Base-by-base conservation (phyloP, 2,888 invertebrate species). In the Lepidochrysops patricia region DNA sequence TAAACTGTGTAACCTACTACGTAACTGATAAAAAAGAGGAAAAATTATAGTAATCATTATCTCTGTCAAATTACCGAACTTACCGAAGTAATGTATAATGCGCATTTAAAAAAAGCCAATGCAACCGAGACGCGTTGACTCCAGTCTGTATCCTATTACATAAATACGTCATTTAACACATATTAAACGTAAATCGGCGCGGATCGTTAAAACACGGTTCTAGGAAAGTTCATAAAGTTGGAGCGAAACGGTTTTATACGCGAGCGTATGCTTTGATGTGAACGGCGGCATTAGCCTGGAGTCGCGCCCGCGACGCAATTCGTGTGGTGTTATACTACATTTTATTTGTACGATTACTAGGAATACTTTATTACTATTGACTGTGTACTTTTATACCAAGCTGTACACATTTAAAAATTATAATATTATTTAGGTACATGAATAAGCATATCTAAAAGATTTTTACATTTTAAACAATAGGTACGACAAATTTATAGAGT, bases 151-250 rank as follows among this genome's bases (percentile, higher is more conserved):
- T 29, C 29, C 6, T 29, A 7, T 29, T 29, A 29, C 7, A 29
- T 6, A 6, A 7, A 29, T 29, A 29, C 29, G 29, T 29, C 29
- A 29, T 29, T 29, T 43, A 43, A 43, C 19, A 43, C 43, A 43
- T 43, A 43, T 7, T 43, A 43, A 43, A 52, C 59, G 60, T 61
- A 65, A 61, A 67, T 65, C 63, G 62, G 58, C 61, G 61, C 43
- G 50, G 63, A 57, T 64, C 61, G 63, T 72, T 54, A 72, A 74
- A 76, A 74, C 67, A 66, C 64, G 66, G 68, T 76, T 76, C 73
- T 64, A 66, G 68, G 74, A 75, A 78, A 75, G 70, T 71, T 69
- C 74, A 72, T 73, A 77, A 76, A 76, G 67, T 61, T 74, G 71
- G 71, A 76, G 68, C 71, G 70, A 65, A 72, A 71, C 72, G 70